Percentiles rank a stretch among this genome's conserved stretches.
These are phyloP conservation scores for Rhincodon typus DNA, from an alignment of 2,797 vertebrate genomes.

Conservation along the genomic window DNA sequence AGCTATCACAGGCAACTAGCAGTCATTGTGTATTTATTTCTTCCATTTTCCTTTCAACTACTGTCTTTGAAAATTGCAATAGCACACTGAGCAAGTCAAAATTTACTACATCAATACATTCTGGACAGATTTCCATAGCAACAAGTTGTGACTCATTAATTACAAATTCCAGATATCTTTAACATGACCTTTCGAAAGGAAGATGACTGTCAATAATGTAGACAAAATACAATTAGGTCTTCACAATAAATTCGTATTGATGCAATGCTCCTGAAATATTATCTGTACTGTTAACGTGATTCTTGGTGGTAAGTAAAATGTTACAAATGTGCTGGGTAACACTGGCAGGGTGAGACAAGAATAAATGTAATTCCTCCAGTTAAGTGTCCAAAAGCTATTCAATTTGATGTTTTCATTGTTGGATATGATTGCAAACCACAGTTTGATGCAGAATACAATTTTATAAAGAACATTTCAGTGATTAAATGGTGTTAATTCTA, in stretches of 20 bases:
- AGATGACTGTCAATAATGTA: background rate
- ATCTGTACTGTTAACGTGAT: background rate
- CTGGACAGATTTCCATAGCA: constrained; percentile 67
- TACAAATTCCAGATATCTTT: constrained; percentile 41
- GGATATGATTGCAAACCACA: background rate
- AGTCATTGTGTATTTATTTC: background rate
- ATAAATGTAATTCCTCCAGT: background rate
- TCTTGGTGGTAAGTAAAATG: background rate
- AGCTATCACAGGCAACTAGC: background rate
- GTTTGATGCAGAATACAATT: background rate
- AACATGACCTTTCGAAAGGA: constrained; percentile 11
- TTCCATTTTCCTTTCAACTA: constrained; percentile 42
- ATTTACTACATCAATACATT: constrained; percentile 63
- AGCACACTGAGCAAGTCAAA: constrained; percentile 49
- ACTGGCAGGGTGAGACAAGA: background rate
- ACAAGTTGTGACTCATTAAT: constrained; percentile 53
- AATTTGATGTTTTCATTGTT: background rate
- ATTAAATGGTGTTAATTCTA: background rate
- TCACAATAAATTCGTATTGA: background rate
- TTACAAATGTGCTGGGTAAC: background rate
- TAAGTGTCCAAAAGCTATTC: background rate
- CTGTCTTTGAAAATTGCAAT: constrained; percentile 51
- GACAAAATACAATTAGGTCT: background rate
- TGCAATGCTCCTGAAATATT: background rate
- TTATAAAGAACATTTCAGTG: background rate